A percentile compares a stretch with the other conserved stretches of the same genome.
These are phyloP conservation scores for Crax fasciolata DNA, from an alignment of 2,797 vertebrate species.

Conservation along the genomic window DNA sequence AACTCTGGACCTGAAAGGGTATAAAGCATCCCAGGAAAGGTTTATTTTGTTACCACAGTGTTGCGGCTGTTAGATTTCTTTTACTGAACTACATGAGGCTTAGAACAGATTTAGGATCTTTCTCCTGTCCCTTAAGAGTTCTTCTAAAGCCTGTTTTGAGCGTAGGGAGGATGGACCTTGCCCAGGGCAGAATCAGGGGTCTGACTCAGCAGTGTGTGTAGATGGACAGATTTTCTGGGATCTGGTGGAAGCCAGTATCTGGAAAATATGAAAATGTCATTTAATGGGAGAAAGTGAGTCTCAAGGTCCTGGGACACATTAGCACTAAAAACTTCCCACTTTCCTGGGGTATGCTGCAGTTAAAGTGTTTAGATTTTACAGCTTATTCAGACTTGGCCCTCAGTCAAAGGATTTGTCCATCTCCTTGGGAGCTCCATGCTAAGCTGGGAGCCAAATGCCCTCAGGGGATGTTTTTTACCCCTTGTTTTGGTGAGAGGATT, in stretches of 20 bases:
- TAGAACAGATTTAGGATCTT: neutral
- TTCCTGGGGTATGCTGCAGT: neutral
- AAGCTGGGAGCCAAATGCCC: neutral
- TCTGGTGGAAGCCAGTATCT: neutral
- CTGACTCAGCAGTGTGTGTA: neutral
- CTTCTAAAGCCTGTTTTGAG: neutral
- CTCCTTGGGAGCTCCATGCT: neutral
- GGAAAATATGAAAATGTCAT: neutral
- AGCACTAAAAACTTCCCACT: neutral
- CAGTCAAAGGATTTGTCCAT: neutral
- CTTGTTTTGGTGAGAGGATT: neutral
- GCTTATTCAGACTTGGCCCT: neutral
- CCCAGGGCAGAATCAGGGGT: neutral
- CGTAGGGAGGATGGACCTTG: neutral
- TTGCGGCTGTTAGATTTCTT: neutral
- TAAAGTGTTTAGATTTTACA: neutral
- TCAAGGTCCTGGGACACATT: neutral
- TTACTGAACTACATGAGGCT: neutral
- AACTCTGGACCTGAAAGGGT: neutral
- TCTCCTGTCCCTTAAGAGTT: neutral
- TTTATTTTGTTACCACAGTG: neutral
- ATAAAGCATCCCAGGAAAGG: neutral
- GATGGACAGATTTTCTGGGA: neutral
- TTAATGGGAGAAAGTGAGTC: neutral
- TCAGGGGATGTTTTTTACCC: neutral